Conservation (phyloP, 1,140 invertebrate species). For the Nasonia vitripennis region DNA sequence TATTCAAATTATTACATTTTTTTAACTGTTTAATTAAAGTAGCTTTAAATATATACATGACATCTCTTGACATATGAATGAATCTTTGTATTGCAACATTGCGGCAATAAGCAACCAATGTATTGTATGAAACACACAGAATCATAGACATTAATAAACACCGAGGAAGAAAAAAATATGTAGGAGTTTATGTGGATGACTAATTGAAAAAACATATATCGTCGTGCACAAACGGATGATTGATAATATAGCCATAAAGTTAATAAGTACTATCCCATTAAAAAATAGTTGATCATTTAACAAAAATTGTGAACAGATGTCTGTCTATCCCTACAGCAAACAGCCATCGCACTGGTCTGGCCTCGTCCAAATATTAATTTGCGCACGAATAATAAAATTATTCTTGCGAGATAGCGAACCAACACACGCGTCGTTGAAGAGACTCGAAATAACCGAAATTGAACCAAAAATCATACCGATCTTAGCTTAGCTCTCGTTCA, state of each 20-base stretch:
- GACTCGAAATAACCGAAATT: constrained; percentile 53
- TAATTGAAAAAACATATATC: constrained; percentile 31
- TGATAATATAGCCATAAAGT: constrained; percentile 30
- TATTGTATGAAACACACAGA: not conserved
- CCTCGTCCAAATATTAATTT: constrained; percentile 70
- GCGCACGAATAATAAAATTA: constrained; percentile 67
- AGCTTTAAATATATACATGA: not conserved
- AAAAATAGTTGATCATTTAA: constrained; percentile 59
- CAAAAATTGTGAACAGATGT: constrained; percentile 71
- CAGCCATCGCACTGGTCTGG: constrained; percentile 70
- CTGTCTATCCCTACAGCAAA: constrained; percentile 74
- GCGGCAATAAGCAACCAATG: not conserved
- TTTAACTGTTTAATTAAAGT: not conserved
- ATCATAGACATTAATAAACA: constrained; percentile 41
- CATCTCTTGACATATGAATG: not conserved
- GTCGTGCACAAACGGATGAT: constrained; percentile 40
- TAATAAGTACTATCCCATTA: constrained; percentile 30
- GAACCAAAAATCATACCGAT: constrained; percentile 5
- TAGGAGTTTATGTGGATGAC: constrained; percentile 13
- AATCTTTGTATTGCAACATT: not conserved
- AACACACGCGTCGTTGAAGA: constrained; percentile 70
- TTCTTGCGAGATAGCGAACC: constrained; percentile 60
- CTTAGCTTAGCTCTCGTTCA: constrained; percentile 50
- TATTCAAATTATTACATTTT: constrained; percentile 6
- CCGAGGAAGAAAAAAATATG: constrained; percentile 33